Evolutionary conservation across 1,140 invertebrate species (phyloP), one percentile per base, ranked within the genome.

Genomic region (Cataglyphis hispanica): DNA sequence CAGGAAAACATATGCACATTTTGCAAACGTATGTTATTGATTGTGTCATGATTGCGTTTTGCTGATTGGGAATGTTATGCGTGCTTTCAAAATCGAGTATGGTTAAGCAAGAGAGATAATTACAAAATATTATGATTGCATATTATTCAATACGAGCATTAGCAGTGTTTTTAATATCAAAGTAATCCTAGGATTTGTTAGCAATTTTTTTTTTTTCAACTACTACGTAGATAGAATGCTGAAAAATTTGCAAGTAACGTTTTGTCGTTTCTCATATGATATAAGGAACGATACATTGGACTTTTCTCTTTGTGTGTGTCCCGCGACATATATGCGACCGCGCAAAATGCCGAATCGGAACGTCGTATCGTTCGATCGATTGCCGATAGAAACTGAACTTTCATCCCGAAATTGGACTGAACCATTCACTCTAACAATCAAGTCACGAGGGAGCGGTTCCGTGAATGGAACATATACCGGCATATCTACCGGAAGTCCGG

Each of bases 401-500:
- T 90, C 83, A 63, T 86, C 81, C 72, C 60, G 72, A 90, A 90
- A 90, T 89, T 87, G 88, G 64, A n/a, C 31, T 80, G 84, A 90
- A 90, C 66, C 72, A 80, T 83, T 88, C 40, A 58, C 60, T 84
- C 40, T 69, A 50, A 91, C 89, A 90, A 91, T 86, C 80, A 86
- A 88, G 72, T 90, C 72, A 81, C 67, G 83, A 88, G 89, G 89
- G 89, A 90, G 86, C 75, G 89, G 89, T 88, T 75, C 86, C 88
- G 77, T 89, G 89, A 93, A 94, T 93, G 89, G 89, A 86, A 91
- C 86, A 87, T 92, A 92, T 91, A 92, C 91, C 88, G 87, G 89
- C 93, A 91, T 94, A 95, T 95, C 94, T 94, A 92, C 92, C 92
- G 94, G 94, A 95, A 95, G 94, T 95, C 94, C 94, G 94, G 93